These are phyloP conservation scores for Malurus cyaneus DNA, from an alignment of 2,113 vertebrate species.

Conservation along the genomic window DNA sequence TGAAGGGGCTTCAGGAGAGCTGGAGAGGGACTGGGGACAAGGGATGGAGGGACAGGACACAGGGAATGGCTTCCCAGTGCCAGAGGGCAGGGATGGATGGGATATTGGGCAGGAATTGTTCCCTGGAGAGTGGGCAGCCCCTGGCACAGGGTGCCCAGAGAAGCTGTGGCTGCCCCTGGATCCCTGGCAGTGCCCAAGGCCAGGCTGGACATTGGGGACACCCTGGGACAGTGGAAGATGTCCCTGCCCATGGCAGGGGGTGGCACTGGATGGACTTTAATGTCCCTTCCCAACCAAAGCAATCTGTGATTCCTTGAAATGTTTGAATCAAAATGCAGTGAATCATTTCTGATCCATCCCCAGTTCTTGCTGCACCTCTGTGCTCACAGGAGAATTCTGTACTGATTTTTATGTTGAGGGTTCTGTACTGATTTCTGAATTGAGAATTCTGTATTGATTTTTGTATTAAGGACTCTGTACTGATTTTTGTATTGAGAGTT, in stretches of 20 bases:
- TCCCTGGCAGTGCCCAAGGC: not conserved
- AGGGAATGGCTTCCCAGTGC: not conserved
- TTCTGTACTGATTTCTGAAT: too few relatives aligned
- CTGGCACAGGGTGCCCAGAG: not conserved
- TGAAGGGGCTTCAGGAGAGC: not conserved
- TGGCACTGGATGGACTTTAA: accelerated
- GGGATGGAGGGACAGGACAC: accelerated
- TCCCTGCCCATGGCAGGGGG: not conserved
- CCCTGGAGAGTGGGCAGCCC: not conserved
- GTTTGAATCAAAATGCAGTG: not conserved
- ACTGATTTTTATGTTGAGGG: too few relatives aligned
- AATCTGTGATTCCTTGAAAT: not conserved
- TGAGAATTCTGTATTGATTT: too few relatives aligned
- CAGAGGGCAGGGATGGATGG: not conserved
- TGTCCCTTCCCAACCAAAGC: not conserved
- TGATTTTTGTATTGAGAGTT: too few relatives aligned
- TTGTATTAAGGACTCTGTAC: too few relatives aligned
- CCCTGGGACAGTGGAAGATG: not conserved
- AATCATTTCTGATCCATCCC: not conserved
- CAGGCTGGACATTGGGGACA: not conserved
- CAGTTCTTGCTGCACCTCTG: not conserved
- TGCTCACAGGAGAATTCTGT: not conserved
- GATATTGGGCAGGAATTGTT: not conserved
- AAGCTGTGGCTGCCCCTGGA: not conserved
- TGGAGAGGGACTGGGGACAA: not conserved